These are phyloP conservation scores for Petrocephalus zakoni DNA, from an alignment of 2,113 vertebrate species.

Conservation along the genomic window DNA sequence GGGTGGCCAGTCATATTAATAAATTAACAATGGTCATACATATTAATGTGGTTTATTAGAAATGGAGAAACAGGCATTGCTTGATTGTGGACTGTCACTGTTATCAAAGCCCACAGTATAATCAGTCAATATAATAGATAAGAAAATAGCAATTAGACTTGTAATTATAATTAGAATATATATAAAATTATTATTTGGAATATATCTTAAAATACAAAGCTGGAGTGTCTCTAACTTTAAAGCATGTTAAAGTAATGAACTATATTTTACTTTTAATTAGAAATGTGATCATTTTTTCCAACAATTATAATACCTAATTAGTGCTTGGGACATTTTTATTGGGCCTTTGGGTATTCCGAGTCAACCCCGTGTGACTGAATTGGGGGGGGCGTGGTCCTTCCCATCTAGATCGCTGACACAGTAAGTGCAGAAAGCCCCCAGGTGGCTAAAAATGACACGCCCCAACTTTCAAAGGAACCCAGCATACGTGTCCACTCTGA, in stretches of 20 bases:
- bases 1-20: neutral
- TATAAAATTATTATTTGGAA: neutral
- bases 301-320: neutral
- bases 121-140: neutral
- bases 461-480: neutral
- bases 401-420: neutral
- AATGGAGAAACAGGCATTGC: neutral
- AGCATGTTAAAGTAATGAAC: neutral
- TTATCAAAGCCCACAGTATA: neutral
- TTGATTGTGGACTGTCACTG: neutral
- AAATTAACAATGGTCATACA: neutral
- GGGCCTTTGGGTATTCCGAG: neutral
- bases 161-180: neutral
- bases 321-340: neutral
- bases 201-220: neutral
- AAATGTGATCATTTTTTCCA: neutral
- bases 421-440: neutral
- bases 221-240: neutral
- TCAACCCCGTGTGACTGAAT: neutral
- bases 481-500: neutral
- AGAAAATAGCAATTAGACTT: neutral
- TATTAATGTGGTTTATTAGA: neutral
- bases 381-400: neutral
- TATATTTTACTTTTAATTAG: neutral
- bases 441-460: neutral